Base-by-base conservation (phyloP, 2,888 invertebrate species). In the Oscheius sp. region DNA sequence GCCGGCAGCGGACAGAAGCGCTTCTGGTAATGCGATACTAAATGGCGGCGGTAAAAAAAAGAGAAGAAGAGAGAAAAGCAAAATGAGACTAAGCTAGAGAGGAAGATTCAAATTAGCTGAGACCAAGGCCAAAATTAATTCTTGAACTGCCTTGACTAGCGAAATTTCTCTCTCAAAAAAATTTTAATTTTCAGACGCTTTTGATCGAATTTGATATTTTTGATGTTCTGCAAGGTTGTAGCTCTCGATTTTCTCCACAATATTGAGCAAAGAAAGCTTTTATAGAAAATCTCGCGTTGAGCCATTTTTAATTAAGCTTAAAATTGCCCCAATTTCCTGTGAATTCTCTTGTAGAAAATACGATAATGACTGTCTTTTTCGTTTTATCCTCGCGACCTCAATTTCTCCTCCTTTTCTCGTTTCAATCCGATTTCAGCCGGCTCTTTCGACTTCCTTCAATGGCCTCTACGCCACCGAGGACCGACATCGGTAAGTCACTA, bases 391-490 rank as follows among this genome's bases (percentile, higher is more conserved):
- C n/a, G n/a, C 17, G 48, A 48, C 50, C 10, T n/a, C n/a, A n/a
- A n/a, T n/a, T n/a, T n/a, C n/a, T n/a, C n/a, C n/a, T 52, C 50
- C 2, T 23, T 12, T 4, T 52, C 15, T 52, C 20, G 12, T 12
- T 20, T 48, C 17, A 15, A 52, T 8, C 3, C 12, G 4, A 15
- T 52, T 52, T 52, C 52, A 52, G 52, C 52, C 52, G 29, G 20
- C 37, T 33, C 25, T 48, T 45, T 45, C 20, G 23, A 6, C 5
- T 48, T 20, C 34, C 55, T 4, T n/a, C 27, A 17, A 61, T 61
- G 61, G 45, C 61, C 25, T 39, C 61, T n/a, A 45, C 61, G 45
- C 61, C 61, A 33, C 45, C 42, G 61, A 61, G 45, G 45, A 45
- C 45, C 25, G 61, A 61, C 61, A 61, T 61, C 45, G 61, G 61